Percentiles rank a stretch among this genome's conserved stretches.
phyloP scores from a whole-genome alignment of 2,888 invertebrate species.

The Heliconius ethilla region DNA sequence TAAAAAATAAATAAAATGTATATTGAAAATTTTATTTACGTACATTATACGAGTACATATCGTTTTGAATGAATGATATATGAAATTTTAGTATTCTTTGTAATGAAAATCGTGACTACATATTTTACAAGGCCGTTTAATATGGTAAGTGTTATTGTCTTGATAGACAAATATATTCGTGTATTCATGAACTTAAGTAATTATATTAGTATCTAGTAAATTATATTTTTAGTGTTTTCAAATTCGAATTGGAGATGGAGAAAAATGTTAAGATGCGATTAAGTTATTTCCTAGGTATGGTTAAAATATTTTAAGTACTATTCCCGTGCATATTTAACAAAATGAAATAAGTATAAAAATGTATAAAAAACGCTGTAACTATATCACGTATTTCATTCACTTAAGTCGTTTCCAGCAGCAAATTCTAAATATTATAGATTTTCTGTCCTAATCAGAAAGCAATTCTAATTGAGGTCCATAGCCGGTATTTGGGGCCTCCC shows the following conservation, averaged over 20 bases:
- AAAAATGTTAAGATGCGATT: too few relatives aligned
- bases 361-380: too few relatives aligned
- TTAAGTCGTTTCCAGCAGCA: too few relatives aligned
- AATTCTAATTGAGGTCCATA: neutral
- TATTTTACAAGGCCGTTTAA: neutral
- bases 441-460: neutral
- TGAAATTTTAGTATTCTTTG: neutral
- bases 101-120: neutral
- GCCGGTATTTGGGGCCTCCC: neutral
- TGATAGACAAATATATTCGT: neutral
- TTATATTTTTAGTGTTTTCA: neutral
- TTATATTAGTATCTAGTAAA: neutral
- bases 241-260: too few relatives aligned
- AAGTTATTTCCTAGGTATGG: too few relatives aligned
- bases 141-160: too few relatives aligned
- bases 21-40: neutral
- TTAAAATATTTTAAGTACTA: too few relatives aligned
- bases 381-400: too few relatives aligned
- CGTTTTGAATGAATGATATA: neutral
- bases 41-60: neutral
- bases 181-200: neutral
- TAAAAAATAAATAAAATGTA: too few relatives aligned
- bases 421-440: neutral
- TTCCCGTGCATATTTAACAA: too few relatives aligned
- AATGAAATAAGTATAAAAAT: too few relatives aligned